phyloP scores from a whole-genome alignment of 2,888 invertebrate species.

The Pseudeuparius sepicola region DNA sequence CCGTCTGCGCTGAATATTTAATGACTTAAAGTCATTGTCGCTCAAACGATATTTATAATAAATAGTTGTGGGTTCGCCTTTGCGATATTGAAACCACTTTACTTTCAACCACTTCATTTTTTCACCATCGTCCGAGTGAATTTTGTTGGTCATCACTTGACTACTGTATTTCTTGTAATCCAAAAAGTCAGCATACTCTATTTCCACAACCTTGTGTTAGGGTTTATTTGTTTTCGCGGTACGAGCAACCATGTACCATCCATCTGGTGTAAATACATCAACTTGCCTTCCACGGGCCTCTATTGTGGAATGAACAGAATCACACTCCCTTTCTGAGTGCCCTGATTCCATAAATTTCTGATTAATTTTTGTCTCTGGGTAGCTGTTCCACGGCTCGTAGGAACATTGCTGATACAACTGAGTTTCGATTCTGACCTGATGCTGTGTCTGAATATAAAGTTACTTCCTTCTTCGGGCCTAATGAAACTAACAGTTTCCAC shows the following conservation, averaged over 20 bases:
- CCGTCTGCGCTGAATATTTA: no score
- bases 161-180: slow-evolving; percentile 3
- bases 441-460: slow-evolving; percentile 18
- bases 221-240: slow-evolving; percentile 3
- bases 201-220: slow-evolving; percentile 1
- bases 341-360: slow-evolving; percentile 10
- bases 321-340: slow-evolving; percentile 1
- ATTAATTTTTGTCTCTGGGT: slow-evolving; percentile 8
- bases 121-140: slow-evolving; percentile 2
- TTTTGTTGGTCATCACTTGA: slow-evolving; percentile 3
- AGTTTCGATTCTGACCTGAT: slow-evolving; percentile 17
- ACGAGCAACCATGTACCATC: slow-evolving; percentile 3
- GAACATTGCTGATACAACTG: slow-evolving; percentile 9
- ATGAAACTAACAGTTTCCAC: slow-evolving; percentile 7
- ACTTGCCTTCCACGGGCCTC: slow-evolving; percentile 12
- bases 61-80: slow-evolving; percentile 15
- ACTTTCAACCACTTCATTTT: slow-evolving; percentile 6
- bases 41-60: slow-evolving; percentile 17
- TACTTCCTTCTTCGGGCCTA: slow-evolving; percentile 12
- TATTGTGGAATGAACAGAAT: slow-evolving; percentile 5
- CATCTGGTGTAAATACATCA: slow-evolving; percentile 8
- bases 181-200: slow-evolving; percentile 2
- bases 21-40: slow-evolving; percentile 15
- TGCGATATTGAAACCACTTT: slow-evolving; percentile 19
- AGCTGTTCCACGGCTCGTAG: slow-evolving; percentile 6